These are phyloP conservation scores for Cephus pulcher DNA, from an alignment of 2,888 invertebrate species.

Conservation along the genomic window DNA sequence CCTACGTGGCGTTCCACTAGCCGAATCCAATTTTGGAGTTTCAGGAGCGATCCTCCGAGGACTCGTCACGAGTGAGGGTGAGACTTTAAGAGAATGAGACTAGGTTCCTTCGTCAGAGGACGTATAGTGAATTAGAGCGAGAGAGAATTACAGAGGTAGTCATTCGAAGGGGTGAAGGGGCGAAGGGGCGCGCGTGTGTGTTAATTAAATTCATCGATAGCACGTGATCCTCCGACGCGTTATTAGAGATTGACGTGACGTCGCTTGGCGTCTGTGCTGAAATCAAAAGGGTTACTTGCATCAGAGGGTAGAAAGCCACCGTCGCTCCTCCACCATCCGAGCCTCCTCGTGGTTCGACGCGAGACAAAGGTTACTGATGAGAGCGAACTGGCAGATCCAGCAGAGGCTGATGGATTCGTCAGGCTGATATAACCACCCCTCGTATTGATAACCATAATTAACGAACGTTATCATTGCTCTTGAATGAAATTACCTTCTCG, in stretches of 20 bases:
- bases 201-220: slow-evolving; percentile 27
- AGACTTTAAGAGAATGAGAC: background rate
- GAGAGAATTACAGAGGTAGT: background rate
- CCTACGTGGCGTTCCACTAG: background rate
- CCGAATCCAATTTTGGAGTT: background rate
- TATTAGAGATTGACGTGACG: slow-evolving; percentile 26
- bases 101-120: background rate
- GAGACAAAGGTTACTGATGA: slow-evolving; percentile 21
- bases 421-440: background rate
- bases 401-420: slow-evolving; percentile 19
- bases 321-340: background rate
- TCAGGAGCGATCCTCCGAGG: background rate
- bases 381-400: slow-evolving; percentile 5
- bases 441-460: background rate
- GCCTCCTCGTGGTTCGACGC: slow-evolving; percentile 10
- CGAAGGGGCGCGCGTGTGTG: background rate
- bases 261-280: background rate
- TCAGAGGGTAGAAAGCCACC: background rate
- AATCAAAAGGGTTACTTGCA: background rate
- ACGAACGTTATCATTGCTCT: background rate
- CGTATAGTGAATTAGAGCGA: background rate
- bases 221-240: slow-evolving; percentile 22
- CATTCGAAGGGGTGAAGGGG: background rate
- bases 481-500: background rate
- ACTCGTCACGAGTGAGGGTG: background rate